Percentiles rank a stretch among this genome's conserved stretches.
Conservation (phyloP, 2,888 invertebrate genomes). For the Subacronicta megacephala region DNA sequence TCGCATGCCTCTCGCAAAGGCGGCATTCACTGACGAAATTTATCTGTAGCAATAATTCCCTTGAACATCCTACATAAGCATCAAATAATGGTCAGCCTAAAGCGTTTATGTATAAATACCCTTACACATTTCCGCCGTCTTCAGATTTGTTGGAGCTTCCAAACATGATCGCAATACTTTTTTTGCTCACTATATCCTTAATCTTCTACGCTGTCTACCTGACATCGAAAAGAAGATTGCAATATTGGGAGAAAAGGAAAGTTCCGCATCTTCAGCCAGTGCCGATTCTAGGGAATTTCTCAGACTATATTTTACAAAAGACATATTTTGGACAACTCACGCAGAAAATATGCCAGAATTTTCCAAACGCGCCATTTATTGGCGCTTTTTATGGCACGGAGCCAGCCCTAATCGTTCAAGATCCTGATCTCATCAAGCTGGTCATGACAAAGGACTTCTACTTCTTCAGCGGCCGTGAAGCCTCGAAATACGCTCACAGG, state of each 20-base stretch:
- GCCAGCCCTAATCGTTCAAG: slow-evolving; percentile 72
- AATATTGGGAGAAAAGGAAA: slow-evolving; percentile 71
- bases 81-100: slow-evolving; percentile 15
- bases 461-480: slow-evolving; percentile 74
- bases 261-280: slow-evolving; percentile 64
- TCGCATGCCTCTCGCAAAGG: too few relatives aligned
- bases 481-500: slow-evolving; percentile 61
- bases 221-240: slow-evolving; percentile 57
- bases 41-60: background rate
- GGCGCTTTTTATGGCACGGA: slow-evolving; percentile 76
- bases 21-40: too few relatives aligned
- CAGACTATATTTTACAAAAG: slow-evolving; percentile 63
- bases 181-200: slow-evolving; percentile 13
- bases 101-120: slow-evolving; percentile 13
- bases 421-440: slow-evolving; percentile 71
- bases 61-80: slow-evolving; percentile 4
- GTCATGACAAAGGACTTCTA: slow-evolving; percentile 75
- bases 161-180: slow-evolving; percentile 31
- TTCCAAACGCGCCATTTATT: slow-evolving; percentile 68
- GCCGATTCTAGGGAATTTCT: slow-evolving; percentile 74
- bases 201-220: slow-evolving; percentile 48
- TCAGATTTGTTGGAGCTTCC: slow-evolving; percentile 1
- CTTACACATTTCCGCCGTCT: background rate
- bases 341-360: slow-evolving; percentile 66
- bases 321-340: slow-evolving; percentile 55